These are phyloP conservation scores for Megaceryle alcyon DNA, from an alignment of 2,797 vertebrate species.

Conservation along the genomic window DNA sequence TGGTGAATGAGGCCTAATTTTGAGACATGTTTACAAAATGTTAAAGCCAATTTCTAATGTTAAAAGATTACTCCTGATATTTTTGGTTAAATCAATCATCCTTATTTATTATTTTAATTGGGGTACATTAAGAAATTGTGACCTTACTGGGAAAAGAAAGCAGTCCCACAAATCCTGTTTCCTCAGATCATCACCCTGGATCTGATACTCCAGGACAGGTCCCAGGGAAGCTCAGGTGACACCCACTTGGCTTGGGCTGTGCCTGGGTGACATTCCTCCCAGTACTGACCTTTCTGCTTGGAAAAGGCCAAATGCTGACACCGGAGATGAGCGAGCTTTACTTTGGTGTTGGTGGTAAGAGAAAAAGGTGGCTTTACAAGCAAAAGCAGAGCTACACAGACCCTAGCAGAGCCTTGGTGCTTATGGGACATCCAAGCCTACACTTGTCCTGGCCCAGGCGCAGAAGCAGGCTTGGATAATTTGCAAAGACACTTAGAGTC, in stretches of 20 bases:
- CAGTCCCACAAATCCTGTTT: background rate
- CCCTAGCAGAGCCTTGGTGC: background rate
- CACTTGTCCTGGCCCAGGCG: background rate
- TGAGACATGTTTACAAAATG: background rate
- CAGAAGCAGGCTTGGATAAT: background rate
- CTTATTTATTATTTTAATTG: background rate
- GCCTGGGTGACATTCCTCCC: fast-evolving
- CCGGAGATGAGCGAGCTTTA: background rate
- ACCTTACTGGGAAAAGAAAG: background rate
- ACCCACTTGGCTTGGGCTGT: background rate
- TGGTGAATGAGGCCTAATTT: background rate
- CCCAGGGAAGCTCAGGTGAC: background rate
- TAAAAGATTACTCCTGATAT: background rate
- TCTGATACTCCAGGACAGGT: background rate
- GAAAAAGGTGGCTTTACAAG: background rate
- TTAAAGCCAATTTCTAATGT: background rate
- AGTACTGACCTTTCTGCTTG: background rate
- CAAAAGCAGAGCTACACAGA: background rate
- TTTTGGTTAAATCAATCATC: background rate
- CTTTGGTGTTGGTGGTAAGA: fast-evolving
- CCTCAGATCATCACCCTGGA: background rate
- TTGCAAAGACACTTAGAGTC: background rate
- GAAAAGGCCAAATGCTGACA: background rate
- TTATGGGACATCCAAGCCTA: background rate
- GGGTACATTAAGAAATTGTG: background rate